Base-by-base conservation (phyloP, 2,113 vertebrate species). In the Saccopteryx leptura region DNA sequence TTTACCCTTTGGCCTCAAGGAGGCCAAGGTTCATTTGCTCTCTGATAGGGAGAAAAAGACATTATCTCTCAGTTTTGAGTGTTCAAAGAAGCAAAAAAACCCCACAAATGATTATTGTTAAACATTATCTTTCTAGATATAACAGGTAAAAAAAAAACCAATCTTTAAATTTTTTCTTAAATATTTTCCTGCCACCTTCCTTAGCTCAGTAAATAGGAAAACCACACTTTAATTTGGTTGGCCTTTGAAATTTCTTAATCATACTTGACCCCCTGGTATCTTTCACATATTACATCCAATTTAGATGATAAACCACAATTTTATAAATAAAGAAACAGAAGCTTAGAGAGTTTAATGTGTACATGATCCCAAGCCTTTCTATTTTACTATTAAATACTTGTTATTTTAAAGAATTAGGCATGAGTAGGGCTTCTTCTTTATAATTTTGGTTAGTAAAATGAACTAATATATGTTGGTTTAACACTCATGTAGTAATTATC, bases 361-460 rank as follows among this genome's bases (percentile, higher is more conserved):
- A 24, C 18, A 14, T 39, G 50, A 24, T 80, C 11, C 71, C 21
- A 54, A 78, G 5, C 74, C 23, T 81, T 95, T 94, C 5, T 19
- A 17, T 79, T 93, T 90, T 89, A 89, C 11, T 63, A 14, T 54
- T 94, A 39, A 39, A 74, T 61, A 28, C 11, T 83, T 90, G 52
- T 60, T 86, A 63, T 94, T 92, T 93, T 31, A 24, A 87, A 33
- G 60, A 28, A 18, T 28, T 18, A 90, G 19, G 24, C n/a, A 56
- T 33, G 11, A 71, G 28, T 82, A 60, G 75, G 33, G 28, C 75
- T 91, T 93, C 18, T 52, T 71, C 52, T 88, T 72, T 78, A 58
- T 88, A 71, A 63, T 52, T 68, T 84, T 86, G 31, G 48, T 84
- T 91, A 95, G 72, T 66, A 81, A 93, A 72, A n/a, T 75, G 68